Evolutionary conservation across 2,113 vertebrate species (phyloP).

Genomic region (Thryonomys swinderianus): DNA sequence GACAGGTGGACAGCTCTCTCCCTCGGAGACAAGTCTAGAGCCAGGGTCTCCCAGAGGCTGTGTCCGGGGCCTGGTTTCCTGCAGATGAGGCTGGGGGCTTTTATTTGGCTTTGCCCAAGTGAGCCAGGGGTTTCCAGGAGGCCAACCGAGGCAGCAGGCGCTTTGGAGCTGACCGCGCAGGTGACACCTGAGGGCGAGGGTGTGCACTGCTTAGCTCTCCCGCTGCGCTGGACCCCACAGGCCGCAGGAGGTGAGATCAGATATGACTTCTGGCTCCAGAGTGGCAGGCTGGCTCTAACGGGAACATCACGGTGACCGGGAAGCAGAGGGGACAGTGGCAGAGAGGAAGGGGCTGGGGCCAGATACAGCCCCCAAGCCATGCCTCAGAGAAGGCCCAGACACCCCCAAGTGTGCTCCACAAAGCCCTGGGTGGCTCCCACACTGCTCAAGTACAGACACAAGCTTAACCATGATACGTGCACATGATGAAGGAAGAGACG

Average conservation of each 20-base stretch:
- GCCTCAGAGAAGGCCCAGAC: too few relatives aligned
- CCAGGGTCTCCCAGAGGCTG: background rate
- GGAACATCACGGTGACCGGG: background rate
- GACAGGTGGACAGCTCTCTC: background rate
- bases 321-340: background rate
- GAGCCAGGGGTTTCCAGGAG: background rate
- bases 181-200: background rate
- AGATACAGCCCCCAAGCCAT: background rate
- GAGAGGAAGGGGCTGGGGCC: background rate
- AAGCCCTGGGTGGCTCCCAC: background rate
- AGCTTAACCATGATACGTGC: background rate
- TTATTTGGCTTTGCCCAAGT: background rate
- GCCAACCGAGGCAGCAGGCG: too few relatives aligned
- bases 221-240: background rate
- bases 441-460: background rate
- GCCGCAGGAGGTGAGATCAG: background rate
- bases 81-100: background rate
- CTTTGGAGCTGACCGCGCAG: background rate
- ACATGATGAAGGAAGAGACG: too few relatives aligned
- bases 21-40: background rate
- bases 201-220: background rate
- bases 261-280: background rate
- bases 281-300: background rate
- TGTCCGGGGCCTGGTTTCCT: background rate
- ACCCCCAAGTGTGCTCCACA: too few relatives aligned